Conservation (phyloP, 2,113 vertebrate species). For the Microtus ochrogaster region DNA sequence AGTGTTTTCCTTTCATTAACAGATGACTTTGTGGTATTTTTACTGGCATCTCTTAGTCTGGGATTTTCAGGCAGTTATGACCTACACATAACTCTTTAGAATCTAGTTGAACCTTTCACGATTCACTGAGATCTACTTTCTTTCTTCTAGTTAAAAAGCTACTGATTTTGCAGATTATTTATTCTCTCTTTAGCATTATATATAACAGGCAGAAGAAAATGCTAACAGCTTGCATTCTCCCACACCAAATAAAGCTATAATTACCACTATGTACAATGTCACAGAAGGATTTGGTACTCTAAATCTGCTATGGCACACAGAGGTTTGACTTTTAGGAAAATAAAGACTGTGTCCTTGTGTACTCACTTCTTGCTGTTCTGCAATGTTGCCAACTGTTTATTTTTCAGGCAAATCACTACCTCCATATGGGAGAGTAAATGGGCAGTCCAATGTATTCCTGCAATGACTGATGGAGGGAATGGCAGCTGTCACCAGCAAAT, state of each 20-base stretch:
- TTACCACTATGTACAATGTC: background rate
- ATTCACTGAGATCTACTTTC: background rate
- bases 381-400: conserved; percentile 31
- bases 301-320: background rate
- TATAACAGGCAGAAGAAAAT: conserved; percentile 41
- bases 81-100: background rate
- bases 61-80: background rate
- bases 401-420: background rate
- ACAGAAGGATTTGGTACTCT: background rate
- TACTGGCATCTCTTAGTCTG: background rate
- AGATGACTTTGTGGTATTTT: background rate
- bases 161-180: background rate
- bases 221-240: conserved; percentile 7
- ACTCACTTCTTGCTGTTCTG: background rate
- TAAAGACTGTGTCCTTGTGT: background rate
- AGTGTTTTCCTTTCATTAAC: background rate
- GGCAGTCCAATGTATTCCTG: background rate
- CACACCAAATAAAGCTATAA: background rate
- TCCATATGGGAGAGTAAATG: conserved; percentile 39
- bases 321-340: conserved; percentile 29
- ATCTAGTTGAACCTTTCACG: background rate
- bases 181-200: conserved; percentile 10
- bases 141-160: conserved; percentile 39
- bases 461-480: conserved; percentile 47
- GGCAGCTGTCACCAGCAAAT: conserved; percentile 47